Evolutionary conservation across 1,140 invertebrate genomes (phyloP).

Genomic region (Ctenoplectra terminalis): DNA sequence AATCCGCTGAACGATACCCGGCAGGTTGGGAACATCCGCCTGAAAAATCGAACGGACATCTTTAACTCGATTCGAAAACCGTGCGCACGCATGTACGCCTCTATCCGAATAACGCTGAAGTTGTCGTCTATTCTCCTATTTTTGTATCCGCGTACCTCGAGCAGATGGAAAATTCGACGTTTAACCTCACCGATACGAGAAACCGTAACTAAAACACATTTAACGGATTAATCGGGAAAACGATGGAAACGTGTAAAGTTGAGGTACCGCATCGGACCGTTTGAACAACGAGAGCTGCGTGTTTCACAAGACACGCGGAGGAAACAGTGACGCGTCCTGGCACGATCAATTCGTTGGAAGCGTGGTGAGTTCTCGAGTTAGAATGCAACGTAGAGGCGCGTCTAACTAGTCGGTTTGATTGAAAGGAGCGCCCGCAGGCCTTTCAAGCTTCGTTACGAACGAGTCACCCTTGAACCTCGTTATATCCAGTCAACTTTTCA

Average conservation of each 20-base stretch:
- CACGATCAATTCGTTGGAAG: slow-evolving; percentile 3
- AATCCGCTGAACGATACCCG: slow-evolving; percentile 95
- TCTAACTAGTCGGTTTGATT: slow-evolving; percentile 49
- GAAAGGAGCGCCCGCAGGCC: slow-evolving; percentile 56
- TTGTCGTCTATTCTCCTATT: not conserved
- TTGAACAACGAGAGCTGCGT: not conserved
- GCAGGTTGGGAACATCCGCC: slow-evolving; percentile 99
- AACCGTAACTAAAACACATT: not conserved
- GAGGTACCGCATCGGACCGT: not conserved
- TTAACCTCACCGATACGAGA: not conserved
- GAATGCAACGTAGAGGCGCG: slow-evolving; percentile 31
- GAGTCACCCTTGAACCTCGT: slow-evolving; percentile 63
- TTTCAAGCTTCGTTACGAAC: slow-evolving; percentile 59
- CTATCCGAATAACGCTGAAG: not conserved
- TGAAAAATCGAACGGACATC: slow-evolving; percentile 79
- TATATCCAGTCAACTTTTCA: slow-evolving; percentile 63
- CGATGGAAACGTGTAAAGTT: not conserved
- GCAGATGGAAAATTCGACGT: slow-evolving; percentile 2
- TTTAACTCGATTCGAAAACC: not conserved
- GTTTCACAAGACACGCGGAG: not conserved
- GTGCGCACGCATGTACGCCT: not conserved
- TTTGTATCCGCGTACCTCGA: not conserved
- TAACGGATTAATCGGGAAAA: not conserved
- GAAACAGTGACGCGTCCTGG: slow-evolving; percentile 7
- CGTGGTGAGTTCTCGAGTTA: slow-evolving; percentile 35